Percentiles rank a stretch among this genome's conserved stretches.
These are phyloP conservation scores for Diloba caeruleocephala DNA, from an alignment of 2,888 invertebrate genomes.

Conservation along the genomic window DNA sequence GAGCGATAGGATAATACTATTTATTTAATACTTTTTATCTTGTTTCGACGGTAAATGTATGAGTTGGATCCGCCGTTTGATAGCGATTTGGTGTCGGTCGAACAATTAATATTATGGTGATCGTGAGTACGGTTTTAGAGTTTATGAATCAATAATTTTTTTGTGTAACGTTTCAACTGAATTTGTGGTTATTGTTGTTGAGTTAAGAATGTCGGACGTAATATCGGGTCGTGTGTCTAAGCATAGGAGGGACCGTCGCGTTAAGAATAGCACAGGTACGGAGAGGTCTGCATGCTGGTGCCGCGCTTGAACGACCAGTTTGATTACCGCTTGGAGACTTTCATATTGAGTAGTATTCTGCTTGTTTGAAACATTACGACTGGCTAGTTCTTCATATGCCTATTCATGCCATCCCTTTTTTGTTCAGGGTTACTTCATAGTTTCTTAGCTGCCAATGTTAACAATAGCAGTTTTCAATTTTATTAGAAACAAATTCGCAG, in stretches of 20 bases:
- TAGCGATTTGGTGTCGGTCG: conserved; percentile 52
- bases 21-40: conserved; percentile 20
- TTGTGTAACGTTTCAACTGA: conserved; percentile 55
- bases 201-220: conserved; percentile 78
- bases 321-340: conserved; percentile 73
- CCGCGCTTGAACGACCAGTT: conserved; percentile 69
- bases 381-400: conserved; percentile 51
- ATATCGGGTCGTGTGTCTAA: conserved; percentile 81
- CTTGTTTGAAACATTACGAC: conserved; percentile 52
- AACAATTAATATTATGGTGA: conserved; percentile 66
- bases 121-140: conserved; percentile 73
- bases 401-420: conserved; percentile 43
- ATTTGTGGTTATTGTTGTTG: conserved; percentile 53
- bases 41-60: conserved; percentile 11
- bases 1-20: conserved; percentile 42
- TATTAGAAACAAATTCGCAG: conserved; percentile 7
- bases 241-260: conserved; percentile 75
- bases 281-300: conserved; percentile 69
- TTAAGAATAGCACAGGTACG: conserved; percentile 83
- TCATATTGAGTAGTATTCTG: conserved; percentile 55
- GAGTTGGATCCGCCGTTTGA: conserved; percentile 21
- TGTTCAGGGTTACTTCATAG: conserved; percentile 30
- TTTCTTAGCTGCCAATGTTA: conserved; percentile 21
- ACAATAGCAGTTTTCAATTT: conserved; percentile 11
- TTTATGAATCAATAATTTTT: conserved; percentile 66